Evolutionary conservation across 2,797 vertebrate species (phyloP), one percentile per base, ranked within the genome.

Genomic region (Eremophila alpestris): DNA sequence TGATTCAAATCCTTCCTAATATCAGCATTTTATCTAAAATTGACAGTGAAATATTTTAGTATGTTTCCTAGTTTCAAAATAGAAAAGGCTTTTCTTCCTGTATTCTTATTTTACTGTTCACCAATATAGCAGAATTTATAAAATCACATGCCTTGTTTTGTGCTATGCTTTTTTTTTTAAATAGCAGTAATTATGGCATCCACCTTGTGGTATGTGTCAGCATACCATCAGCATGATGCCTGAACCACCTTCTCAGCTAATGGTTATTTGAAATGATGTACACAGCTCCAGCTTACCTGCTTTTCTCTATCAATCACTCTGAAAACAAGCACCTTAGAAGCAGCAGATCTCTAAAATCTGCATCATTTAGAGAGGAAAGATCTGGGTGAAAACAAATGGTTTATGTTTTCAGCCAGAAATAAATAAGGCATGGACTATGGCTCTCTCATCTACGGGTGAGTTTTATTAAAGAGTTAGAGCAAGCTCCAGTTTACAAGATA

Each of bases 401-500:
- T 76, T 81, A 78, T 43, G 26, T 89, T 95, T 95, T 69, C 73
- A 89, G 87, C 89, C 89, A 83, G 85, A 94, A 96, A 95, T 92
- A 95, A 97, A 95, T 90, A 91, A 98, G 97, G 97, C 87, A 90
- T 89, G 84, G 90, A 95, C 81, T 92, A 88, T 90, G 85, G 88
- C 85, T 96, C 91, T 94, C 94, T 97, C 93, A 90, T 95, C 95
- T 96, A 97, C 74, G 90, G 97, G 97, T 98, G 98, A 98, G 98
- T 98, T 98, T 99, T 98, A 98, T 98, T 97, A 96, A 96, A 96
- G 95, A 96, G 94, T 98, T 98, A 98, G 98, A 98, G 90, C 97
- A 98, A 98, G 98, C 98, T 98, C 92, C 95, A 97, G 97, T 98
- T 98, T 98, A 98, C 98, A 98, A 98, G 98, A 98, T 98, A 98